Percentiles rank a stretch among this genome's conserved stretches.
These are phyloP conservation scores for Noctua janthe DNA, from an alignment of 2,888 invertebrate genomes.

Conservation along the genomic window DNA sequence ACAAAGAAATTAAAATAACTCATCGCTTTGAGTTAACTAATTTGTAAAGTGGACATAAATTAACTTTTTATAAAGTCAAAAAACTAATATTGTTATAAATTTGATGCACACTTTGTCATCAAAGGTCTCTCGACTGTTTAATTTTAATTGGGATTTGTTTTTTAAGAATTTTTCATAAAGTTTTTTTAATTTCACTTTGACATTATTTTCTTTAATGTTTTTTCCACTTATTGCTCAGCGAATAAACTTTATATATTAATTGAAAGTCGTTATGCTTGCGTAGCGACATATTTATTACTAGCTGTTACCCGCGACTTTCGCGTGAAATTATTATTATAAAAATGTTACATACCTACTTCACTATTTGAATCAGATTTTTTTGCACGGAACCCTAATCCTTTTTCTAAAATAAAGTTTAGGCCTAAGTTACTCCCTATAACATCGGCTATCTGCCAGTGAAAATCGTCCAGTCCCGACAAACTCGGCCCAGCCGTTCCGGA, in stretches of 20 bases:
- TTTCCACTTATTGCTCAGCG: background rate
- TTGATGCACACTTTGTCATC: conserved; percentile 24
- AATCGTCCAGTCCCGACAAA: background rate
- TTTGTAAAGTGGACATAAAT: conserved; percentile 7
- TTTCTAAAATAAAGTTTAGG: background rate
- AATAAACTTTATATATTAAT: background rate
- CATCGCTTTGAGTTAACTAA: background rate
- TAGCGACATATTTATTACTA: background rate
- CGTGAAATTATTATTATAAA: no score
- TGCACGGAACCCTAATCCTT: background rate
- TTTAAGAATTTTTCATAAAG: conserved; percentile 4
- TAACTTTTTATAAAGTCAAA: background rate
- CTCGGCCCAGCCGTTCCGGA: background rate
- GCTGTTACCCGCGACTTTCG: background rate
- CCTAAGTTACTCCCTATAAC: background rate
- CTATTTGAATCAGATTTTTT: background rate
- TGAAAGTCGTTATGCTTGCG: background rate
- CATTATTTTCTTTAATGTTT: background rate
- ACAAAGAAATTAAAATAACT: conserved; percentile 6
- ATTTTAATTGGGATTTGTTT: conserved; percentile 27
- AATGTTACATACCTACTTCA: background rate
- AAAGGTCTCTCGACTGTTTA: conserved; percentile 14
- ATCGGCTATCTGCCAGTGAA: no score
- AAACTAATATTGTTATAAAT: conserved; percentile 25
- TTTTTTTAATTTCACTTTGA: conserved; percentile 11